A percentile compares a stretch with the other conserved stretches of the same genome.
phyloP scores from a whole-genome alignment of 1,140 invertebrate species.

The Caenorhabditis latens region DNA sequence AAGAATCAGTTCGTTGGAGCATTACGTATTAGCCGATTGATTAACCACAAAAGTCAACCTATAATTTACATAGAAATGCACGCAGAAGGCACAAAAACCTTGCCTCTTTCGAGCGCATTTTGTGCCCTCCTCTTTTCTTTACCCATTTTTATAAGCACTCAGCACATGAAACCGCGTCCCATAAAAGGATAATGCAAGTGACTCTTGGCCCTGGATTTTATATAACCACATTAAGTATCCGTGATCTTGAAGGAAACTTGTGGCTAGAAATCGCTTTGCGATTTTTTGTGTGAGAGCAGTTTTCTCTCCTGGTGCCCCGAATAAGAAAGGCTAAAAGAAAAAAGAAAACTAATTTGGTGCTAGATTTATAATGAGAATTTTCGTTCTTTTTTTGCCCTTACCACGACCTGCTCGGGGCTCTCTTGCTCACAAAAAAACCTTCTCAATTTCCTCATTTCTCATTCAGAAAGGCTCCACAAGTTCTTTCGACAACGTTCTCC shows the following conservation, averaged over 20 bases:
- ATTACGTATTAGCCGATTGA: background rate
- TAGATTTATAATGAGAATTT: conserved; percentile 51
- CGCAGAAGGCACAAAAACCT: background rate
- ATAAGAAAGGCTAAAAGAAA: background rate
- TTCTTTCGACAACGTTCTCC: background rate
- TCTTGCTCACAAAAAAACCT: conserved; percentile 13
- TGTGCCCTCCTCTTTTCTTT: background rate
- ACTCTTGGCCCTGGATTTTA: conserved; percentile 15
- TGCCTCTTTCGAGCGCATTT: background rate
- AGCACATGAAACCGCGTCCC: conserved; percentile 5
- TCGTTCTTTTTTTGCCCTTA: conserved; percentile 26
- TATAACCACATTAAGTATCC: conserved; percentile 15
- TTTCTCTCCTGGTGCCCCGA: background rate
- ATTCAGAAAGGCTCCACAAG: conserved; percentile 44
- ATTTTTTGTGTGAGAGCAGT: background rate
- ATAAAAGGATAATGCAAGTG: conserved; percentile 9
- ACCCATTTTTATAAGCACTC: conserved; percentile 43
- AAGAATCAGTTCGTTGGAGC: no score
- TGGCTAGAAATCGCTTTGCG: background rate
- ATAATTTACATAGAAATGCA: conserved; percentile 22
- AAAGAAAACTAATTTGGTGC: conserved; percentile 44
- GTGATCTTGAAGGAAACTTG: background rate
- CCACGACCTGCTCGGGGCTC: background rate
- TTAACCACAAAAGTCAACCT: background rate
- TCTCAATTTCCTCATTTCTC: conserved; percentile 48